Evolutionary conservation across 2,797 vertebrate species (phyloP).

Genomic region (Pseudomugil gertrudae): DNA sequence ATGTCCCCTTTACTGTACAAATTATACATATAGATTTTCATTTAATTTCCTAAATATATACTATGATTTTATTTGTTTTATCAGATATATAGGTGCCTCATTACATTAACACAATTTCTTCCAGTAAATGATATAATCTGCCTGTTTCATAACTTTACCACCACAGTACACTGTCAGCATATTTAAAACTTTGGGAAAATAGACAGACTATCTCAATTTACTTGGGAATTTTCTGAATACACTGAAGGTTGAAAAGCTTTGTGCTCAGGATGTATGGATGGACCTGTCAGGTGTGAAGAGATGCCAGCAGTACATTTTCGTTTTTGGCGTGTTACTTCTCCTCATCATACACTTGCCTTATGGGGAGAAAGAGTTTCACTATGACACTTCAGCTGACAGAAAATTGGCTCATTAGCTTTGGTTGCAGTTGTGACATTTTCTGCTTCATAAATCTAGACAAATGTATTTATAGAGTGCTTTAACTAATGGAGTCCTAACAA

Average conservation of each 20-base stretch:
- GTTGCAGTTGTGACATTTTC: conserved; percentile 58
- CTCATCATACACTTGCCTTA: conserved; percentile 61
- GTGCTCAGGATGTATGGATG: conserved; percentile 42
- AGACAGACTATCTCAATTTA: conserved; percentile 32
- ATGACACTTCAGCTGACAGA: conserved; percentile 56
- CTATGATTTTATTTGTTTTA: background rate
- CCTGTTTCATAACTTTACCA: conserved; percentile 7
- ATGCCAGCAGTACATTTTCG: conserved; percentile 65
- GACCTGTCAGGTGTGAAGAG: conserved; percentile 62
- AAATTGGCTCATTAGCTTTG: conserved; percentile 66
- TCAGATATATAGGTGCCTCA: background rate
- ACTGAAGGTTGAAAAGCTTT: conserved; percentile 39
- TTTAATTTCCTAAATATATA: too few relatives aligned
- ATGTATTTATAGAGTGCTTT: conserved; percentile 54
- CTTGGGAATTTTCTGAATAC: conserved; percentile 38
- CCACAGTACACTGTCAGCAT: conserved; percentile 45
- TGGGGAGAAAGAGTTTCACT: conserved; percentile 31
- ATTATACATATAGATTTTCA: too few relatives aligned
- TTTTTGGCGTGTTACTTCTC: conserved; percentile 57
- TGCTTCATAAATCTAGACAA: conserved; percentile 49
- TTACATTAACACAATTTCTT: too few relatives aligned
- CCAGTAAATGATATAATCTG: too few relatives aligned
- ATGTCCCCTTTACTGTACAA: too few relatives aligned
- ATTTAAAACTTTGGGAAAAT: conserved; percentile 47
- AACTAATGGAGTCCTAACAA: conserved; percentile 44